Percentiles rank a stretch among this genome's conserved stretches.
These are phyloP conservation scores for Scolopax bukidnonensis DNA, from an alignment of 2,797 vertebrate genomes.

Conservation along the genomic window DNA sequence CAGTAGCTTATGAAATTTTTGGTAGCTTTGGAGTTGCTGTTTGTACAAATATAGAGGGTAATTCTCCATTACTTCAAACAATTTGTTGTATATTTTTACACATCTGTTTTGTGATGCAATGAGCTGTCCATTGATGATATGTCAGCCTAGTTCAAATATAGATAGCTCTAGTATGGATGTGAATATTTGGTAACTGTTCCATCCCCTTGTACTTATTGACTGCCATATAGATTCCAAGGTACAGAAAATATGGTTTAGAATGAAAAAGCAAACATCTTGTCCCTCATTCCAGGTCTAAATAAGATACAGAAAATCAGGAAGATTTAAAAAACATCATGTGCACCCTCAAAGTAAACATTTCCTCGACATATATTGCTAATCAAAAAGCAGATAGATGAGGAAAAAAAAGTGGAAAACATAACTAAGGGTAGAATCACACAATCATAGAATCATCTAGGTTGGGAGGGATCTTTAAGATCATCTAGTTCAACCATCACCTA, in stretches of 20 bases:
- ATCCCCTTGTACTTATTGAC: background rate
- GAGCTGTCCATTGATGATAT: background rate
- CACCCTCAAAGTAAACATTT: background rate
- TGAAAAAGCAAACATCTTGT: background rate
- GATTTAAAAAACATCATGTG: background rate
- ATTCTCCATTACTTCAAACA: background rate
- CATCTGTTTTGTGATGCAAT: background rate
- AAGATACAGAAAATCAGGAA: background rate
- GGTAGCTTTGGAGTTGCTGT: background rate
- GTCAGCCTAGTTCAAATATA: background rate
- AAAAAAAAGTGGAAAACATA: background rate
- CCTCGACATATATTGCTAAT: background rate
- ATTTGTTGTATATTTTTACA: background rate
- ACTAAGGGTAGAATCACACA: background rate
- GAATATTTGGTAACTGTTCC: background rate
- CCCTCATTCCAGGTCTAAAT: background rate
- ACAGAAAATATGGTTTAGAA: background rate
- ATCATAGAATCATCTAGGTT: too few relatives aligned
- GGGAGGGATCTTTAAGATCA: too few relatives aligned
- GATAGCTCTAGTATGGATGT: background rate
- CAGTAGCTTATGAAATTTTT: background rate
- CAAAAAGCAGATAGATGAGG: background rate
- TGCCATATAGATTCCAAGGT: background rate
- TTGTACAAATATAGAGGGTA: background rate
- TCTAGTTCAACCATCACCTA: too few relatives aligned